phyloP scores from a whole-genome alignment of 2,113 vertebrate genomes.

The Gulo gulo region DNA sequence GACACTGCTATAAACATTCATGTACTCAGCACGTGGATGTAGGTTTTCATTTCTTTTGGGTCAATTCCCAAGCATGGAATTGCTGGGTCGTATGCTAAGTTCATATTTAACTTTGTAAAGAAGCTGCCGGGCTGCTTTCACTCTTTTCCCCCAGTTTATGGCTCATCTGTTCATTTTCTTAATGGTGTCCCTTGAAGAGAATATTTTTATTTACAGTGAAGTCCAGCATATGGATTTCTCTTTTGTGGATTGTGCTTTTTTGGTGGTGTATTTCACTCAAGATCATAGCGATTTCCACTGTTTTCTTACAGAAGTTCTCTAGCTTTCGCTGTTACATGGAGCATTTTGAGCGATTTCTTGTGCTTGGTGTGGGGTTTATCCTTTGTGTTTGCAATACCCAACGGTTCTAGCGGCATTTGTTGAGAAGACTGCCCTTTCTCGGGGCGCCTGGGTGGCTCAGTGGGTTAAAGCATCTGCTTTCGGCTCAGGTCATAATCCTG shows the following conservation, averaged over 20 bases:
- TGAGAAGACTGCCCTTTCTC: neutral
- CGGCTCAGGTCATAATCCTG: no score
- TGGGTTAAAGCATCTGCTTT: no score
- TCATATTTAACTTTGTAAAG: neutral
- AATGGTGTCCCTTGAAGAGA: neutral
- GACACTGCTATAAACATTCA: fast-evolving
- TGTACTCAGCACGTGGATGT: neutral
- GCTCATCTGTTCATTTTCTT: neutral
- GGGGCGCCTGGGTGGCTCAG: no score
- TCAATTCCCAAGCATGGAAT: neutral
- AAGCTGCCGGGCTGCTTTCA: neutral
- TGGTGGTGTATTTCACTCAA: no score
- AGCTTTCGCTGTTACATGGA: neutral
- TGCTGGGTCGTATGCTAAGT: neutral
- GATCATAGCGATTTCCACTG: neutral
- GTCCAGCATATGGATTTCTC: neutral
- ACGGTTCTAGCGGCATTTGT: neutral
- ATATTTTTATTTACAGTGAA: neutral
- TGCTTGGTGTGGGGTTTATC: neutral
- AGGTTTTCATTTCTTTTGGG: neutral
- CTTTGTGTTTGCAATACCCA: neutral
- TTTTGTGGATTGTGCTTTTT: neutral
- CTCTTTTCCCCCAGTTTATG: neutral
- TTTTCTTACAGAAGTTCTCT: neutral
- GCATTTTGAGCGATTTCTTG: neutral